Evolutionary conservation across 1,140 invertebrate genomes (phyloP).

Genomic region (Drosophila leontia): DNA sequence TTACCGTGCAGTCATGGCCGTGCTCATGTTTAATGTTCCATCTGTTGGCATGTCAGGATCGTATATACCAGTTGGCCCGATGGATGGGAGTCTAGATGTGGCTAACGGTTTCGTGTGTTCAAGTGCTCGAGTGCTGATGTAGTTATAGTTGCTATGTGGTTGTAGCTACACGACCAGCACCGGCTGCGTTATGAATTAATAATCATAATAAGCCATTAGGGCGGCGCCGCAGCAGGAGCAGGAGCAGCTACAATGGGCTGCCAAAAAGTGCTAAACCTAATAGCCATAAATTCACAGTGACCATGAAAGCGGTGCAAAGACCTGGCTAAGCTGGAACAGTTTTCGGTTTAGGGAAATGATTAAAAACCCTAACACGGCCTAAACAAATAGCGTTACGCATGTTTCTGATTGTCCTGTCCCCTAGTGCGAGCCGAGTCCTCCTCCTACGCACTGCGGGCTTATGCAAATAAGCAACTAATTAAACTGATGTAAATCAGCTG

Average conservation of each 20-base stretch:
- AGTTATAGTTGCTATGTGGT: slow-evolving; percentile 35
- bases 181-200: slow-evolving; percentile 70
- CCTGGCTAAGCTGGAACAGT: slow-evolving; percentile 36
- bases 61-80: slow-evolving; percentile 31
- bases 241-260: slow-evolving; percentile 33
- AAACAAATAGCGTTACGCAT: slow-evolving; percentile 77
- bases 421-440: slow-evolving; percentile 8
- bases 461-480: slow-evolving; percentile 78
- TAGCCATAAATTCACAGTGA: slow-evolving; percentile 69
- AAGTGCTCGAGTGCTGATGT: slow-evolving; percentile 50
- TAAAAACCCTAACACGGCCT: slow-evolving; percentile 53
- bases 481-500: slow-evolving; percentile 74
- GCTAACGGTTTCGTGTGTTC: slow-evolving; percentile 28
- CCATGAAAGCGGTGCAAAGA: slow-evolving; percentile 47
- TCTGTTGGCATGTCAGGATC: slow-evolving; percentile 51
- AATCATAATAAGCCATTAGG: slow-evolving; percentile 75
- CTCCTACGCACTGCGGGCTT: slow-evolving; percentile 28
- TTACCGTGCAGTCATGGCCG: slow-evolving; percentile 22
- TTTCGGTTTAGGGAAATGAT: slow-evolving; percentile 43
- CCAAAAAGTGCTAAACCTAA: slow-evolving; percentile 69
- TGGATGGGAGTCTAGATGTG: slow-evolving; percentile 25
- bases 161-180: slow-evolving; percentile 35
- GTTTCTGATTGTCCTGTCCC: slow-evolving; percentile 56
- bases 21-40: slow-evolving; percentile 49
- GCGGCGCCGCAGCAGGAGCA: slow-evolving; percentile 16